A percentile compares a stretch with the other conserved stretches of the same genome.
Conservation (phyloP, 2,797 vertebrate species). For the Helicolenus hilgendorfi region DNA sequence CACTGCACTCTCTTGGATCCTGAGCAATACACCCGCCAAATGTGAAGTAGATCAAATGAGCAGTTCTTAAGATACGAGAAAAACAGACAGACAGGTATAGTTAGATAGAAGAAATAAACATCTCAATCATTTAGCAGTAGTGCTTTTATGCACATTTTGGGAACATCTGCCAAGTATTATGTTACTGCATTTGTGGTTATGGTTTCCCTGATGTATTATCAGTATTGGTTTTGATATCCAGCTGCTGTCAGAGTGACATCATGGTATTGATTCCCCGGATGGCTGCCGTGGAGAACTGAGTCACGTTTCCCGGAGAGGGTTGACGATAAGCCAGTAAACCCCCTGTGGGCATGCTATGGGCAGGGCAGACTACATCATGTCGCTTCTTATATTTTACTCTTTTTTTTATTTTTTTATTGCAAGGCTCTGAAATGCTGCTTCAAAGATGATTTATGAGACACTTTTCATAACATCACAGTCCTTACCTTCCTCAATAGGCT, state of each 20-base stretch:
- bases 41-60: too few species aligned
- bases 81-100: too few species aligned
- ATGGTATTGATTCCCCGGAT: constrained; percentile 73
- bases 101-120: background rate
- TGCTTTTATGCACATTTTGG: background rate
- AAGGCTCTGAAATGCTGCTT: constrained; percentile 14
- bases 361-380: constrained; percentile 28
- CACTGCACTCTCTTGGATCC: too few species aligned
- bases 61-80: too few species aligned
- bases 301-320: constrained; percentile 78
- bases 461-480: constrained; percentile 22
- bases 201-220: constrained; percentile 52
- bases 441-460: constrained; percentile 24
- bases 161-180: constrained; percentile 29
- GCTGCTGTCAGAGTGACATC: constrained; percentile 74
- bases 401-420: background rate
- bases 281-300: constrained; percentile 52
- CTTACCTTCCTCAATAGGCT: constrained; percentile 28
- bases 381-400: background rate
- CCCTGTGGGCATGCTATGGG: constrained; percentile 47
- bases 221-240: constrained; percentile 58
- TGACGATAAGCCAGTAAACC: constrained; percentile 51
- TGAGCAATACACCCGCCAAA: too few species aligned
- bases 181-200: constrained; percentile 27
- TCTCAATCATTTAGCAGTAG: background rate